Evolutionary conservation across 2,888 invertebrate genomes (phyloP), one percentile per base, ranked within the genome.

Genomic region (Acronicta psi): DNA sequence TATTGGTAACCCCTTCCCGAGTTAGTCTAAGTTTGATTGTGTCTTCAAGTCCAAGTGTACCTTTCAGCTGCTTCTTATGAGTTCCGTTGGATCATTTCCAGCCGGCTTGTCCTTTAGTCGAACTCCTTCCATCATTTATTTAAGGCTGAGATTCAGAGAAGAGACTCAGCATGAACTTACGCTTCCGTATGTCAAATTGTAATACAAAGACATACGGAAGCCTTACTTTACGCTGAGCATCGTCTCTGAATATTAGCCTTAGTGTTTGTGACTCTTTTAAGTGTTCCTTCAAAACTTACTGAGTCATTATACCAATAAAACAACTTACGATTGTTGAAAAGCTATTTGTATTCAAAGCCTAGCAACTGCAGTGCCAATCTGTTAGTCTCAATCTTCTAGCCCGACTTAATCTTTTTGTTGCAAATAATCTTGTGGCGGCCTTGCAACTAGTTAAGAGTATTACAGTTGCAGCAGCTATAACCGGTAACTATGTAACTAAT

Each of bases 371-470:
- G 43, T 38, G 46, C 42, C 20, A 63, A 65, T 45, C 31, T 31
- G 41, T 31, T 36, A 51, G 31, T 8, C 1, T 9, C 34, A 10
- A 18, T 64, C 47, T 43, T 38, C 37, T 65, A 38, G 29, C 9
- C 29, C 23, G 45, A 63, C 17, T 50, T 64, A 64, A 57, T 57
- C 23, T 40, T 58, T 67, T 65, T 43, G 46, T 56, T 40, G 31
- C 57, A 53, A 65, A 54, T 67, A 54, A 54, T 72, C 51, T 54
- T 42, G 46, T 17, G 36, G 13, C 54, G 69, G 60, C 73, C 73
- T 73, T 73, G 69, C 59, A 31, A 49, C 69, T 71, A 63, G 58
- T 73, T 69, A 57, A 34, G 51, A 52, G 36, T 61, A 54, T 53
- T 61, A 45, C 41, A 52, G 44, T 54, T 49, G 53, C 54, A 59